phyloP scores from a whole-genome alignment of 2,113 vertebrate species.

The Pipra filicauda region DNA sequence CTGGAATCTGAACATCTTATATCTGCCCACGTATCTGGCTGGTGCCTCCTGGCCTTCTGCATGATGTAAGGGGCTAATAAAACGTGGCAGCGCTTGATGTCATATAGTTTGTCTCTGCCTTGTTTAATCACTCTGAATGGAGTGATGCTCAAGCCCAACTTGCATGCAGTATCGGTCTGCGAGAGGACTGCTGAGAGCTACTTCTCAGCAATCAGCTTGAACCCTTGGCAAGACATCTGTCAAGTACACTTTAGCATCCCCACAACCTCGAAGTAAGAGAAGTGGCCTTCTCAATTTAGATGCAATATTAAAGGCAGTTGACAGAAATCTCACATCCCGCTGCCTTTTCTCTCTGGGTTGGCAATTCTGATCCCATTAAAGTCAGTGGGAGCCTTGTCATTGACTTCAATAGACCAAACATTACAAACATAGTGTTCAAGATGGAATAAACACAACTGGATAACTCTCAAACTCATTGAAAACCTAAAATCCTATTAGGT shows the following conservation, averaged over 20 bases:
- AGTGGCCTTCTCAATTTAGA: constrained; percentile 22
- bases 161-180: background rate
- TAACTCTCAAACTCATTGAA: constrained; percentile 14
- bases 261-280: constrained; percentile 2
- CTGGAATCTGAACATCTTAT: background rate
- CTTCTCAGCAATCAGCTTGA: constrained; percentile 31
- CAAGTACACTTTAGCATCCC: constrained; percentile 20
- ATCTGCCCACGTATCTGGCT: constrained; percentile 4
- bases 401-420: background rate
- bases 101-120: constrained; percentile 59
- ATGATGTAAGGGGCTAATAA: constrained; percentile 34
- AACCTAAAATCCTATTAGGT: constrained; percentile 25
- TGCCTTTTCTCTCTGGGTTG: background rate
- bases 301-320: constrained; percentile 16
- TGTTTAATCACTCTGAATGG: constrained; percentile 51
- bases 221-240: constrained; percentile 52
- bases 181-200: constrained; percentile 27
- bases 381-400: background rate
- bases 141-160: constrained; percentile 33
- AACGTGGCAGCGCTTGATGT: constrained; percentile 33
- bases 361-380: constrained; percentile 12
- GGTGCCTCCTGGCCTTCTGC: constrained; percentile 12
- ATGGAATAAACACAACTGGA: constrained; percentile 13
- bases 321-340: constrained; percentile 12
- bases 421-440: background rate